Conservation (phyloP, 2,797 vertebrate genomes). For the Alcedo atthis region DNA sequence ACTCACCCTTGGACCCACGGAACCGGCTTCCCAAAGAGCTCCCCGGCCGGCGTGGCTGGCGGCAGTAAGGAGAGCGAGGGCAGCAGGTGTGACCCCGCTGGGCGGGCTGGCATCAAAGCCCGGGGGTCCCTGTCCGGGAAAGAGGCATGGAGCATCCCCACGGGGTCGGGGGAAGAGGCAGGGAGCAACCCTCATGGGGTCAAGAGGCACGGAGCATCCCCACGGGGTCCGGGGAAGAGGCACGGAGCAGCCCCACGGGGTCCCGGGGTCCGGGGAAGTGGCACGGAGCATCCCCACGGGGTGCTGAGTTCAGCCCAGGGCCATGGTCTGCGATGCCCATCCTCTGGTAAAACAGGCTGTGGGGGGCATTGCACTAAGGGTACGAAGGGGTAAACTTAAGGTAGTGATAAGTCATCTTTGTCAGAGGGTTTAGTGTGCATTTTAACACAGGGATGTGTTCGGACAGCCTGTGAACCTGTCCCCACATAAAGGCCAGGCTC, state of each 20-base stretch:
- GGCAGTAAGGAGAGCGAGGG: neutral
- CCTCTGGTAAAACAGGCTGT: fast-evolving
- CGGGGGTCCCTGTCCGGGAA: fast-evolving
- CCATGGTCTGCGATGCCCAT: fast-evolving
- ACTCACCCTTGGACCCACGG: fast-evolving
- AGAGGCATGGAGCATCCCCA: fast-evolving
- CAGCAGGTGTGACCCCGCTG: neutral
- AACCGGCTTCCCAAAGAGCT: neutral
- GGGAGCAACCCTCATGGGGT: too few species aligned
- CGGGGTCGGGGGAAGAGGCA: too few species aligned
- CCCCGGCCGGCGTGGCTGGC: neutral
- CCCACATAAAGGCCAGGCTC: neutral
- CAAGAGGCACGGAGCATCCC: too few species aligned
- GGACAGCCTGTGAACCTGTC: neutral
- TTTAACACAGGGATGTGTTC: fast-evolving
- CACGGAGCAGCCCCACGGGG: too few species aligned
- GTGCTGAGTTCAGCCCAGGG: fast-evolving
- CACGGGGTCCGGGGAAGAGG: too few species aligned
- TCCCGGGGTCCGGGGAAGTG: too few species aligned
- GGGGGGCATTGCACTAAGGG: fast-evolving
- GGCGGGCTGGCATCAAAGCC: fast-evolving
- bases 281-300: fast-evolving
- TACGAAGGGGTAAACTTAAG: fast-evolving
- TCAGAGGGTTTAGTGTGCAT: fast-evolving
- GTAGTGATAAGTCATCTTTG: fast-evolving